Conservation (phyloP, 1,140 invertebrate species). For the Eriosoma lanigerum region DNA sequence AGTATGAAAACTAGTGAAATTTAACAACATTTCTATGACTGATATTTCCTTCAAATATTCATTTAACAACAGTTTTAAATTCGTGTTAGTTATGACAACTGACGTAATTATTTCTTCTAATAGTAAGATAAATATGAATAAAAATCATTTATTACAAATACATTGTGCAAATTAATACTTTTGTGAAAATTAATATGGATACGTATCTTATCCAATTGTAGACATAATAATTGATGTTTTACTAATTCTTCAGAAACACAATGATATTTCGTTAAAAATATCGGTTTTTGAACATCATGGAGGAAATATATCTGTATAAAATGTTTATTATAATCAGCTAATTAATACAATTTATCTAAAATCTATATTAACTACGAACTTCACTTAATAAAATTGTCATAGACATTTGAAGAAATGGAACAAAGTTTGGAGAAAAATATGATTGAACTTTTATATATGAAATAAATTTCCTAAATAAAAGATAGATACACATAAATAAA, state of each 20-base stretch:
- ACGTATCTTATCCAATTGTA: too few species aligned
- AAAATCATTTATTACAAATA: neutral
- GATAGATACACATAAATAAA: neutral
- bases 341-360: too few species aligned
- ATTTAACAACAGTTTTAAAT: neutral
- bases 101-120: neutral
- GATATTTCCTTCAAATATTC: neutral
- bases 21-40: neutral
- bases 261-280: too few species aligned
- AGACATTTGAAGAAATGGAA: neutral
- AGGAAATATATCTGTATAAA: too few species aligned
- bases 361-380: neutral
- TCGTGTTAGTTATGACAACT: neutral
- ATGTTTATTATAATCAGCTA: too few species aligned
- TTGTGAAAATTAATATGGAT: too few species aligned
- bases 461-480: neutral
- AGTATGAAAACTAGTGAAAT: neutral
- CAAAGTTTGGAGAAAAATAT: neutral
- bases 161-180: too few species aligned
- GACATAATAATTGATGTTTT: too few species aligned
- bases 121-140: neutral
- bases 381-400: neutral
- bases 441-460: neutral
- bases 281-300: too few species aligned
- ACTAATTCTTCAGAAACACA: too few species aligned